Percentiles rank a stretch among this genome's conserved stretches.
Evolutionary conservation across 2,113 vertebrate genomes (phyloP).

Genomic region (Neotoma lepida): DNA sequence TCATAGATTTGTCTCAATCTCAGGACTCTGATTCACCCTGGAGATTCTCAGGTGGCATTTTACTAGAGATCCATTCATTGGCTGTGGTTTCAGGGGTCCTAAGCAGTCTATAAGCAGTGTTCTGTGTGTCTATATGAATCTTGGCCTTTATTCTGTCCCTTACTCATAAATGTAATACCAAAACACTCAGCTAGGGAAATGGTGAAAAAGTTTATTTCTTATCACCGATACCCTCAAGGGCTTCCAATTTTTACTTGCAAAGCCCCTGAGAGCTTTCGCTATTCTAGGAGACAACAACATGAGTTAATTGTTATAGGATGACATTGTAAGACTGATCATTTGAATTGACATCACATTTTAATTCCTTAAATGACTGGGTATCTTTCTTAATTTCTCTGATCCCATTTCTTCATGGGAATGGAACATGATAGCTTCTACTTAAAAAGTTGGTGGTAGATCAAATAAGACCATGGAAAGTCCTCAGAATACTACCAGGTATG

Average conservation of each 20-base stretch:
- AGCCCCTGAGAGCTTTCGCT: not conserved
- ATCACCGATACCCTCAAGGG: not conserved
- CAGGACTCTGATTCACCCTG: constrained; percentile 30
- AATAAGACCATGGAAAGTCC: not conserved
- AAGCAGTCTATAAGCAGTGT: not conserved
- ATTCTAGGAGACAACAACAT: not conserved
- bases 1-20: constrained; percentile 45
- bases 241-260: not conserved
- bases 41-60: constrained; percentile 45
- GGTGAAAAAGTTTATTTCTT: not conserved
- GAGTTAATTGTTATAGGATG: not conserved
- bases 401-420: not conserved
- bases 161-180: not conserved
- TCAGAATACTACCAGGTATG: not conserved
- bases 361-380: not conserved
- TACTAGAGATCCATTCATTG: constrained; percentile 55
- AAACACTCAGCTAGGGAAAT: not conserved
- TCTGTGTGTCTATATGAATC: not conserved
- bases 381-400: not conserved
- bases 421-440: not conserved
- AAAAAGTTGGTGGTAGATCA: not conserved
- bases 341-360: not conserved
- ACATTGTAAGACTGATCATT: not conserved
- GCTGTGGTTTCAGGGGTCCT: constrained; percentile 38
- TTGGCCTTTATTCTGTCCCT: constrained; percentile 23